phyloP scores from a whole-genome alignment of 1,140 invertebrate genomes.

The Drosophila funebris region DNA sequence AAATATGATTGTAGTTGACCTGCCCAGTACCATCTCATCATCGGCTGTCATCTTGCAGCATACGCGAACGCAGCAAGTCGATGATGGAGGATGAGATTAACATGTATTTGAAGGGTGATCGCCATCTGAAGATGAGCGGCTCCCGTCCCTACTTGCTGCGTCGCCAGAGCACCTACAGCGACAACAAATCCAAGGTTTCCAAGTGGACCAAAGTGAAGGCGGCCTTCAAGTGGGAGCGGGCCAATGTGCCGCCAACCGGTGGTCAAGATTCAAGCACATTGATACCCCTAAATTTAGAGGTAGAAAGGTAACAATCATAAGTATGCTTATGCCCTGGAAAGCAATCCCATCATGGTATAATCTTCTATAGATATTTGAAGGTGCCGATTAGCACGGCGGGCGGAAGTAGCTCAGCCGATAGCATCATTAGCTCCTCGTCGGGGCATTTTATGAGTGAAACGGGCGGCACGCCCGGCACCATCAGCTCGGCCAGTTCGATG shows the following conservation, averaged over 20 bases:
- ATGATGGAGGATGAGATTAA: slow-evolving; percentile 83
- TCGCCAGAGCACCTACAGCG: slow-evolving; percentile 76
- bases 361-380: slow-evolving; percentile 74
- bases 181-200: slow-evolving; percentile 85
- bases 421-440: slow-evolving; percentile 83
- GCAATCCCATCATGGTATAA: neutral
- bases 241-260: slow-evolving; percentile 83
- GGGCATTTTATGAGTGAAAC: slow-evolving; percentile 78
- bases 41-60: slow-evolving; percentile 29
- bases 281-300: slow-evolving; percentile 77
- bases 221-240: slow-evolving; percentile 90
- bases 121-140: slow-evolving; percentile 36
- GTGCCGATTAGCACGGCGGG: slow-evolving; percentile 83
- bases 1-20: neutral
- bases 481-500: slow-evolving; percentile 81
- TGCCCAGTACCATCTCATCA: neutral
- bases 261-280: slow-evolving; percentile 81
- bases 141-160: slow-evolving; percentile 65
- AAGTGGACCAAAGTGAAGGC: slow-evolving; percentile 94
- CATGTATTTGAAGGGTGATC: slow-evolving; percentile 60
- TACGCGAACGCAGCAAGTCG: slow-evolving; percentile 84
- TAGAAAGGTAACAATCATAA: slow-evolving; percentile 67
- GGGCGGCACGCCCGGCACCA: slow-evolving; percentile 73
- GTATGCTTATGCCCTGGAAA: no score
- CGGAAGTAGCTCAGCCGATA: slow-evolving; percentile 85